Evolutionary conservation across 2,888 invertebrate species (phyloP), one percentile per base, ranked within the genome.

Genomic region (Miltochrista miniata): DNA sequence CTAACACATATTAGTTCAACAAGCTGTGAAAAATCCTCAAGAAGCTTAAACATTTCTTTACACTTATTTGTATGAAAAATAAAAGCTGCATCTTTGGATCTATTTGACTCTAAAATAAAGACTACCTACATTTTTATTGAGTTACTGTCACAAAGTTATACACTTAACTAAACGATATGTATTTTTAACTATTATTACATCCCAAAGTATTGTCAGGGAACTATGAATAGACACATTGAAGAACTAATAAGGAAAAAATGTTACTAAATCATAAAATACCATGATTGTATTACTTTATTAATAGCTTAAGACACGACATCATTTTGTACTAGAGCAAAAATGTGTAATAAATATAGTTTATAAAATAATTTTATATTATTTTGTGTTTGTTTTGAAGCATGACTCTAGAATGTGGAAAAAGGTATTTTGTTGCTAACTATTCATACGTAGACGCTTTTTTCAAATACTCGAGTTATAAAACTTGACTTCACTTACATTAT

Each of bases 41-140:
- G 50, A 52, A 58, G 50, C 50, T 37, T 46, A 56, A 65, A 63
- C n/a, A 66, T 61, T 63, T 71, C n/a, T 81, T 79, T 82, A 83
- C 76, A 80, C 70, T 78, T 82, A 83, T 45, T 60, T 63, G 76
- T 87, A 85, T 81, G 80, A 85, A 88, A 89, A 89, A 87, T 86
- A 89, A 88, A 86, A 87, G 81, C 84, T 84, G 88, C 75, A 76
- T 90, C 90, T 89, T 90, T 90, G 89, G 89, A 81, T 81, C 74
- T 42, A 66, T 73, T 75, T 68, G 50, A 70, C 61, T 70, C 72
- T 71, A 72, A 63, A 71, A 66, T 67, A 65, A 72, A 63, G 45
- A 61, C 84, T 81, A 81, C 75, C 84, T 81, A 81, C 76, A 54
- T 54, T 72, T 67, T 84, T 85, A 87, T 86, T 88, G 89, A 85